A percentile compares a stretch with the other conserved stretches of the same genome.
These are phyloP conservation scores for Sebastiscus tertius DNA, from an alignment of 2,797 vertebrate species.

Conservation along the genomic window DNA sequence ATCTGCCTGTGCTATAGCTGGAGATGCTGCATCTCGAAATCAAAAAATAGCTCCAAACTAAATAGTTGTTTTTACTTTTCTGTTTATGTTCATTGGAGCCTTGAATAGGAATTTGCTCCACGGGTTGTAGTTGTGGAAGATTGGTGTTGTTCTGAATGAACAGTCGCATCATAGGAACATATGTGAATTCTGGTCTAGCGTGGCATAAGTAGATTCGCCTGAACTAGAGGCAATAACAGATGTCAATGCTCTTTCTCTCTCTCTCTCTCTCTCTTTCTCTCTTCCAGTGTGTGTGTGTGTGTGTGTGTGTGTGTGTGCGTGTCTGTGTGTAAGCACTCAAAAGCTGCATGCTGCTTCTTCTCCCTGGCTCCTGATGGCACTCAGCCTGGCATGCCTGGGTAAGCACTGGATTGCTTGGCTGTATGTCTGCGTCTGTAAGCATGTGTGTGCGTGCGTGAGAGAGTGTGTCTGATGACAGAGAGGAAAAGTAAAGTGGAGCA, in stretches of 20 bases:
- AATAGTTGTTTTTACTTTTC: background rate
- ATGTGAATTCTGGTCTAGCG: constrained; percentile 26
- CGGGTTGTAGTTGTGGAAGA: background rate
- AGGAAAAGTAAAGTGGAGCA: constrained; percentile 30
- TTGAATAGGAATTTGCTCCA: background rate
- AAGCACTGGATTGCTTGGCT: constrained; percentile 53
- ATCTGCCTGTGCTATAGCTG: background rate
- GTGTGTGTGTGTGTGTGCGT: constrained; percentile 13
- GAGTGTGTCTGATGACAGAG: background rate
- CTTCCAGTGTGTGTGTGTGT: background rate
- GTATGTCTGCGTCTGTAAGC: constrained; percentile 12
- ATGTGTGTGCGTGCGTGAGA: background rate
- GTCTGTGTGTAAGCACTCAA: constrained; percentile 38
- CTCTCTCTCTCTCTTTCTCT: background rate
- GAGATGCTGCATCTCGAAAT: background rate
- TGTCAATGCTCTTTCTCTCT: constrained; percentile 26
- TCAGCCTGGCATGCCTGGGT: constrained; percentile 51
- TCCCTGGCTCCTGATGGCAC: constrained; percentile 48
- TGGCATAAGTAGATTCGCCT: constrained; percentile 42
- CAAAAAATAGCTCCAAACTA: background rate
- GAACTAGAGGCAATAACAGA: constrained; percentile 53
- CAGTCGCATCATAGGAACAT: constrained; percentile 14
- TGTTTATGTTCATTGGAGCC: background rate
- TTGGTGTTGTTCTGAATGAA: background rate
- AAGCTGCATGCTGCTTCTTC: constrained; percentile 46